phyloP scores from a whole-genome alignment of 2,797 vertebrate species.

The Denticeps clupeoides region DNA sequence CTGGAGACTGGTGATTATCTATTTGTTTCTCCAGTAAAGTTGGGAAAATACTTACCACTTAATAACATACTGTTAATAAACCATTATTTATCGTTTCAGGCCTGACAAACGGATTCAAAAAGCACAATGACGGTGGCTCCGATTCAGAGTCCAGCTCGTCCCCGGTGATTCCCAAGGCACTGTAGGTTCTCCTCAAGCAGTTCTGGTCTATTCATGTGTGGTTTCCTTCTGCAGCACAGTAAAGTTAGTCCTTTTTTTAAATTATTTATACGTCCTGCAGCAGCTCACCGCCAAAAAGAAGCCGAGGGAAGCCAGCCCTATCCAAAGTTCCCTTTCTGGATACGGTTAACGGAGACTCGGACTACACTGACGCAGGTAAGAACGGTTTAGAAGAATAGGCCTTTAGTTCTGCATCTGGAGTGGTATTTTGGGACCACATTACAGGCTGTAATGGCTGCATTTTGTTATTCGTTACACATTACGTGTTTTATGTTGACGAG shows the following conservation, averaged over 20 bases:
- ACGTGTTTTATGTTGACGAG: too few relatives aligned
- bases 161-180: slow-evolving; percentile 66
- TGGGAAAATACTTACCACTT: too few relatives aligned
- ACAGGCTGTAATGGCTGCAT: too few relatives aligned
- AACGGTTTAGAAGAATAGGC: not conserved
- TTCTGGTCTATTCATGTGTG: too few relatives aligned
- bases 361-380: slow-evolving; percentile 59
- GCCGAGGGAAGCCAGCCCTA: slow-evolving; percentile 74
- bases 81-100: slow-evolving; percentile 56
- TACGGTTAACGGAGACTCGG: slow-evolving; percentile 74
- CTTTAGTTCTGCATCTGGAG: not conserved
- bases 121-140: slow-evolving; percentile 63
- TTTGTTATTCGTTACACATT: too few relatives aligned
- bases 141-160: slow-evolving; percentile 71
- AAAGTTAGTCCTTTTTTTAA: slow-evolving; percentile 8
- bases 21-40: not conserved
- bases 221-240: too few relatives aligned
- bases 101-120: slow-evolving; percentile 79
- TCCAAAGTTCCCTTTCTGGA: slow-evolving; percentile 73
- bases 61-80: too few relatives aligned
- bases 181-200: slow-evolving; percentile 57
- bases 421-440: too few relatives aligned
- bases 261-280: slow-evolving; percentile 38
- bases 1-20: slow-evolving; percentile 61
- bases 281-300: slow-evolving; percentile 62